Evolutionary conservation across 1,140 invertebrate species (phyloP), one percentile per base, ranked within the genome.

Genomic region (Drosophila grimshawi): DNA sequence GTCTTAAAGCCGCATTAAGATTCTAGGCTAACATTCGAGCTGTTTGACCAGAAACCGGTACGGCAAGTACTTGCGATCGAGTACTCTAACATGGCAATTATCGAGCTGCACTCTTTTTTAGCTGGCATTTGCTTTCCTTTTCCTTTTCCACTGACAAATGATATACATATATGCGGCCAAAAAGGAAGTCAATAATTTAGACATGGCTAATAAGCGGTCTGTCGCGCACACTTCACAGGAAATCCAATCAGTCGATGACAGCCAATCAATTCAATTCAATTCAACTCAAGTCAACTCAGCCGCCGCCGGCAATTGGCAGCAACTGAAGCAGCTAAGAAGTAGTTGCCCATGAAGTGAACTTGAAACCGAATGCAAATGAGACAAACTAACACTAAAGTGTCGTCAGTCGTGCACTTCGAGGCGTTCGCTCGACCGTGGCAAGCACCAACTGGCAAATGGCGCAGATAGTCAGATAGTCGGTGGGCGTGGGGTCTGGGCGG

Each of bases 131-230:
- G 63, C 55, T 73, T 73, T 73, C 55, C 55, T 61, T 73, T 68
- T 74, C 41, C 70, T 65, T 53, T 62, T 65, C 5, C 11, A 7
- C 19, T 10, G 49, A 27, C 43, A 55, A 67, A 61, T 69, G 39
- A 62, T 69, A 43, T 43, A 43, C 39, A 43, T 43, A n/a, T 39
- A 53, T 68, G 51, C 51, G 27, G 29, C 30, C 6, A 33, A 7
- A 60, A 70, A 75, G 67, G 72, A 75, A 75, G 53, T 70, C 7
- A 32, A 70, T 63, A 63, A 75, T 75, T 75, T 45, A 66, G 27
- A 19, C 51, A 63, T 64, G 66, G 66, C 57, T 69, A 75, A 75
- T 75, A 64, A 63, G 66, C 53, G 51, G 35, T 3, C 49, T 35
- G 41, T 7, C 5, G 56, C 55, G 71, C 65, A 3, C 64, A 29